Evolutionary conservation across 2,113 vertebrate genomes (phyloP), one percentile per base, ranked within the genome.

Genomic region (Craseonycteris thonglongyai): DNA sequence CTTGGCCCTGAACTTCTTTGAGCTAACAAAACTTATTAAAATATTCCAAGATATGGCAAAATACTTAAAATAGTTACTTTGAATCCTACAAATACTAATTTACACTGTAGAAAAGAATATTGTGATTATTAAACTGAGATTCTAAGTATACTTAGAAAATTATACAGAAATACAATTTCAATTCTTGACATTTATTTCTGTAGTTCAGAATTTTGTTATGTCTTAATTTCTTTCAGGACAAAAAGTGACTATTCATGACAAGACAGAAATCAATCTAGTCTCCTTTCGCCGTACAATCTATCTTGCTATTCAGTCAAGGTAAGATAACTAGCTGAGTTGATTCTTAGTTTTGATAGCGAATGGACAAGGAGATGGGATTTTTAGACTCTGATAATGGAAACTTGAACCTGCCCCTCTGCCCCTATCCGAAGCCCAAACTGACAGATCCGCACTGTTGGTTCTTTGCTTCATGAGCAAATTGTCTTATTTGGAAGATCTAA

Each of bases 231-330:
- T 98, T 98, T 97, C 93, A 97, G 98, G 99, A 97, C 98, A 99
- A 96, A 99, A 99, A 97, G 98, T 99, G 92, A 99, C 99, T 82
- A 99, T 99, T 97, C 99, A 99, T 87, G 99, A 99, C 98, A 98
- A 99, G 98, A 99, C 99, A 26, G 99, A 99, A 98, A 99, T 99
- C 97, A 99, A 99, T 97, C 98, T 99, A 92, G 99, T 99, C 6
- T 99, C 99, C 10, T 99, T 99, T 95, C 99, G 99, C 88, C 99
- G 99, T 96, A 99, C 99, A 87, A 99, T 99, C 98, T 99, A 99
- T 98, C 99, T 99, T 40, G 99, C 99, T 93, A 99, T 99, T 96
- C 99, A 99, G 91, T 99, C 99, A 97, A 99, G 99, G 99, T 99
- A 98, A 98, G 97, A 72, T 47, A 38, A 45, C 13, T 33, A 47